phyloP scores from a whole-genome alignment of 2,888 invertebrate genomes.

The Stratiomys singularior region DNA sequence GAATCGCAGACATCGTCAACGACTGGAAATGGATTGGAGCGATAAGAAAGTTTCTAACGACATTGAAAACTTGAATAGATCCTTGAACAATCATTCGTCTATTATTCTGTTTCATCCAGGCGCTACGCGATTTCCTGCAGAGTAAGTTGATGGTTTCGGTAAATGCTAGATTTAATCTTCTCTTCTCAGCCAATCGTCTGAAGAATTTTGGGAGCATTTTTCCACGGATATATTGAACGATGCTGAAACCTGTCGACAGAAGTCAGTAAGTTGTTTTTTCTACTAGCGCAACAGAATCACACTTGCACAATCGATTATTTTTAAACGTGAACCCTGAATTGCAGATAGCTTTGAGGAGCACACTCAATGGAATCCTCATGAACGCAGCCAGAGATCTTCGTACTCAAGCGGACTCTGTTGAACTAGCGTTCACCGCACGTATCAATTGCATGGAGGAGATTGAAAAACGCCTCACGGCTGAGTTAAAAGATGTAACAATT shows the following conservation, averaged over 20 bases:
- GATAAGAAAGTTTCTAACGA: slow-evolving; percentile 85
- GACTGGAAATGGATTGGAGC: slow-evolving; percentile 91
- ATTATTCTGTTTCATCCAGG: slow-evolving; percentile 84
- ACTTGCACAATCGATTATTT: too few species aligned
- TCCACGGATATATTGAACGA: slow-evolving; percentile 81
- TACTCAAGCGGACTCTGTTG: slow-evolving; percentile 84
- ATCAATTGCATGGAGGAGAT: slow-evolving; percentile 82
- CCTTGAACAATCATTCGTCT: slow-evolving; percentile 75
- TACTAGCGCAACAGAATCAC: too few species aligned
- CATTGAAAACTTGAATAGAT: slow-evolving; percentile 76
- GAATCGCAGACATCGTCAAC: slow-evolving; percentile 82
- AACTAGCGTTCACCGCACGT: slow-evolving; percentile 78
- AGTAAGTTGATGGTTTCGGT: slow-evolving; percentile 66
- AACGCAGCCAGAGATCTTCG: slow-evolving; percentile 84
- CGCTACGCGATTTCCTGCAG: slow-evolving; percentile 80
- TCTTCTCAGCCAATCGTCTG: slow-evolving; percentile 76
- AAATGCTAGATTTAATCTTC: too few species aligned
- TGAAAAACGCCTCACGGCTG: slow-evolving; percentile 76
- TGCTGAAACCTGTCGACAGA: slow-evolving; percentile 79
- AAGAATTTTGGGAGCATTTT: slow-evolving; percentile 87
- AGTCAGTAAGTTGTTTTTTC: slow-evolving; percentile 67
- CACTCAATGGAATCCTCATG: slow-evolving; percentile 77
- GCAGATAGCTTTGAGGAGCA: slow-evolving; percentile 69
- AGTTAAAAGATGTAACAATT: slow-evolving; percentile 66
- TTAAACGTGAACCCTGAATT: neutral